phyloP scores from a whole-genome alignment of 2,888 invertebrate genomes.

The Aplocera efformata region DNA sequence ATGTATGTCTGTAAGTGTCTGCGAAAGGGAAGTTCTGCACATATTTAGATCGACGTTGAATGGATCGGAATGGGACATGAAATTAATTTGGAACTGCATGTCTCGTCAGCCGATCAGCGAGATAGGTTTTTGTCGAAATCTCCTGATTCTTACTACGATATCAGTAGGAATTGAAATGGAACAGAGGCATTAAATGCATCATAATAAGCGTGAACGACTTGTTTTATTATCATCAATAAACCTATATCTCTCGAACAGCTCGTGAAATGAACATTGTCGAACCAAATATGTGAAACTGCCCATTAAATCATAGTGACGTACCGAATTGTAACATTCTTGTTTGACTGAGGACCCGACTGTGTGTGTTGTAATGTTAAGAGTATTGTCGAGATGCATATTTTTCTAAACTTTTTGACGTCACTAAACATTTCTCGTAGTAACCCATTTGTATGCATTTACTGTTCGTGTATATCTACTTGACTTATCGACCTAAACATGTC shows the following conservation, averaged over 20 bases:
- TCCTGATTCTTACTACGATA: no score
- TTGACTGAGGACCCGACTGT: constrained; percentile 75
- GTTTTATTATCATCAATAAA: no score
- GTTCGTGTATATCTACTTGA: constrained; percentile 42
- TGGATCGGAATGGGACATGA: no score
- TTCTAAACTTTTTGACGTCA: constrained; percentile 78
- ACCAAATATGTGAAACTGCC: constrained; percentile 13
- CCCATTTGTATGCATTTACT: constrained; percentile 66
- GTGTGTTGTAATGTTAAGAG: constrained; percentile 64
- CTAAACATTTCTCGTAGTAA: constrained; percentile 56
- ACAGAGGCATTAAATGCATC: no score
- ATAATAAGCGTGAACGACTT: no score
- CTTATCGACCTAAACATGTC: constrained; percentile 18
- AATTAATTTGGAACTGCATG: no score
- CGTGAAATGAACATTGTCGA: constrained; percentile 1
- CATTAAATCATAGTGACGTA: constrained; percentile 33
- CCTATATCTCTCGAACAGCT: no score
- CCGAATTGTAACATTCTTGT: constrained; percentile 44
- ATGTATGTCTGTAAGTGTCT: constrained; percentile 11
- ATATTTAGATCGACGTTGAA: background rate
- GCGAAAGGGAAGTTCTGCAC: constrained; percentile 8
- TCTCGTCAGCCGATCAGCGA: no score
- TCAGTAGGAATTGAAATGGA: no score
- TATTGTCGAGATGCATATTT: constrained; percentile 72
- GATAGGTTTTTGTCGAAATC: no score